These are phyloP conservation scores for Onychorhynchus coronatus DNA, from an alignment of 2,113 vertebrate genomes.

Conservation along the genomic window DNA sequence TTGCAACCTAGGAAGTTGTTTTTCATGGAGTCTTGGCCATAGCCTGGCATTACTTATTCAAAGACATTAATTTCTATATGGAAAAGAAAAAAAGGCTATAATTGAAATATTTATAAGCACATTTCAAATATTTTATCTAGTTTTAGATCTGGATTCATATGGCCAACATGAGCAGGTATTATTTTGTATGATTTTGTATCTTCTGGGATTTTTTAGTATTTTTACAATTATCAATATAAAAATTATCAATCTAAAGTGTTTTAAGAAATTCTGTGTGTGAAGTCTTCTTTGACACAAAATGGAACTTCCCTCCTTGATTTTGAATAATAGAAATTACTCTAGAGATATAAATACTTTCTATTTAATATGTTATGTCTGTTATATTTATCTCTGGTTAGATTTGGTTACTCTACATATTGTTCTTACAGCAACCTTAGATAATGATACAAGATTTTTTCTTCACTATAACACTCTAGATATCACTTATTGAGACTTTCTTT, in stretches of 20 bases:
- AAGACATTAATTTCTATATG: background rate
- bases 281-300: background rate
- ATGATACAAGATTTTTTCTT: background rate
- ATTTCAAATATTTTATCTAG: background rate
- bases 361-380: background rate
- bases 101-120: background rate
- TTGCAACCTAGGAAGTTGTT: background rate
- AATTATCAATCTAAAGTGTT: background rate
- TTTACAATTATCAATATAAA: background rate
- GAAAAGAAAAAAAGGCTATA: background rate
- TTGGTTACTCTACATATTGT: background rate
- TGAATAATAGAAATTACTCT: background rate
- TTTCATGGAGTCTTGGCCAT: background rate
- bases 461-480: background rate
- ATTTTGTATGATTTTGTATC: background rate
- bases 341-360: background rate
- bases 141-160: background rate
- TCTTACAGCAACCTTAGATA: background rate
- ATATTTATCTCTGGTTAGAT: background rate
- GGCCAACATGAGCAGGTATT: background rate
- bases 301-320: background rate
- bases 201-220: background rate
- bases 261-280: background rate
- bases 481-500: background rate
- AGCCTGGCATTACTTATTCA: background rate